Evolutionary conservation across 1,140 invertebrate genomes (phyloP), one percentile per base, ranked within the genome.

Genomic region (Drosophila triauraria): DNA sequence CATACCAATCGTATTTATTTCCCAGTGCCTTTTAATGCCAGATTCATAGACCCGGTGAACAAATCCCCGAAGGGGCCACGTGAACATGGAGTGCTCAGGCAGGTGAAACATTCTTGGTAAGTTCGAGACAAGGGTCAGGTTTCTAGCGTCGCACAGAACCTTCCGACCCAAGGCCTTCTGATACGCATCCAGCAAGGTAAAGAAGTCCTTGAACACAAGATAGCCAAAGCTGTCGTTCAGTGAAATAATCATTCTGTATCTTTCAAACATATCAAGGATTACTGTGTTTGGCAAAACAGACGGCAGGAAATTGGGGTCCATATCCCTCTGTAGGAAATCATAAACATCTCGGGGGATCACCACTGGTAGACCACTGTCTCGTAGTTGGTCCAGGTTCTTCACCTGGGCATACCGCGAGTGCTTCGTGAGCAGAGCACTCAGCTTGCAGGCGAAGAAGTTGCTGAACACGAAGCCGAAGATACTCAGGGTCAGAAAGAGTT

Each of bases 401-500:
- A 82, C 47, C 2, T 51, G 35, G 3, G 30, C 17, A 0, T 51
- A 6, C 0, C 35, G 25, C 0, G 80, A 56, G n/a, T 47, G 42
- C 1, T 71, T 68, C 2, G 71, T 83, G 1, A 83, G 50, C 3
- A 79, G 35, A 1, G 80, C 38, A 38, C 81, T 82, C 9, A 83
- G 9, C 42, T 82, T 83, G 44, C 75, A 74, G 38, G 59, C 50
- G 35, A 82, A 76, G 9, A 64, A 75, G 27, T 63, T 56, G 42
- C 43, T 64, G 2, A 75, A 51, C 3, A 83, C 53, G 42, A 83
- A 10, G 2, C 81, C 71, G 27, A 82, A 82, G 9, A 82, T 8
- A 23, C 61, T 64, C 35, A 83, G 78, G 2, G 61, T 13, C 30
- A 79, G 44, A 1, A 83, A 40, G 8, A 82, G 50, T 17, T 82